Evolutionary conservation across 2,113 vertebrate genomes (phyloP).

Genomic region (Aleadryas rufinucha): DNA sequence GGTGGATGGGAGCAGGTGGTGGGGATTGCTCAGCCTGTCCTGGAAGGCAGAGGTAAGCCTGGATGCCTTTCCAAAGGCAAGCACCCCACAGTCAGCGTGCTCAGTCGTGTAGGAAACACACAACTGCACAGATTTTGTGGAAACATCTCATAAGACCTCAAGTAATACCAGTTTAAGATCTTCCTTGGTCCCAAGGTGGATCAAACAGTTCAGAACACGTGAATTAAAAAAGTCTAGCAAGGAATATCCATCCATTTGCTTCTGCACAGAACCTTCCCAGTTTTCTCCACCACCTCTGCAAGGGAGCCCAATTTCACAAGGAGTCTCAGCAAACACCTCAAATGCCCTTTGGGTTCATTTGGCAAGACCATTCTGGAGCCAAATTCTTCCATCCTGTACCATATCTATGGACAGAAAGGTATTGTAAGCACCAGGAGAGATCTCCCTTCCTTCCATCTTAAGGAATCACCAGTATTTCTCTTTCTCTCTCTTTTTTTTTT

Average conservation of each 20-base stretch:
- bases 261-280: background rate
- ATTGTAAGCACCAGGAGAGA: background rate
- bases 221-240: background rate
- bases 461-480: background rate
- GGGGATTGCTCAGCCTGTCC: background rate
- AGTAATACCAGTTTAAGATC: background rate
- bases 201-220: background rate
- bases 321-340: background rate
- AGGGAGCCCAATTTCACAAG: background rate
- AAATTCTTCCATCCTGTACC: background rate
- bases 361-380: background rate
- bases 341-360: background rate
- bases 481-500: fast-evolving
- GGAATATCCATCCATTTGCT: background rate
- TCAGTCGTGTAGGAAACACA: background rate
- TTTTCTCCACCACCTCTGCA: background rate
- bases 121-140: background rate
- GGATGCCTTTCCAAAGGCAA: background rate
- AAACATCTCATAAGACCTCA: background rate
- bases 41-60: background rate
- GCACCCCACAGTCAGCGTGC: background rate
- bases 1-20: background rate
- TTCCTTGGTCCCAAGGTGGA: background rate
- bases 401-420: background rate
- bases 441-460: background rate